phyloP scores from a whole-genome alignment of 1,140 invertebrate genomes.

The Drosophila yakuba region DNA sequence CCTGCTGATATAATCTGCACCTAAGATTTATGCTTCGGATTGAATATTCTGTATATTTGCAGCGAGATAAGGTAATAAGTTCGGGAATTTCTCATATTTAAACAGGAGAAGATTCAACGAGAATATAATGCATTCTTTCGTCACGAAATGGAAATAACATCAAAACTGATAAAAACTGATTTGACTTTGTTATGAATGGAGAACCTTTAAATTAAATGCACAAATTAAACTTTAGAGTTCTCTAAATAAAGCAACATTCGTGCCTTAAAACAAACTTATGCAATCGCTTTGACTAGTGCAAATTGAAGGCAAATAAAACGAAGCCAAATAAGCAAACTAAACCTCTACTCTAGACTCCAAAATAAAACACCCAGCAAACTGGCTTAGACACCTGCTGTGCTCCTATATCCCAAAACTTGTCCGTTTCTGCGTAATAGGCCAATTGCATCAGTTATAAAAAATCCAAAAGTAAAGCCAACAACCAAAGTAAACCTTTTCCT shows the following conservation, averaged over 20 bases:
- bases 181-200: no score
- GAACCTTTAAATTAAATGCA: no score
- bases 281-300: slow-evolving; percentile 10
- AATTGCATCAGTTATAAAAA: slow-evolving; percentile 71
- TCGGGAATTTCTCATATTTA: not conserved
- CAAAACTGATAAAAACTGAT: not conserved
- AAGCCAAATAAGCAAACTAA: slow-evolving; percentile 38
- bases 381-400: slow-evolving; percentile 39
- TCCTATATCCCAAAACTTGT: slow-evolving; percentile 27
- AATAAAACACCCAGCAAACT: not conserved
- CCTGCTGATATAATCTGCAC: slow-evolving; percentile 5
- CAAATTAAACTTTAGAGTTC: not conserved
- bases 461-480: slow-evolving; percentile 10
- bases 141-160: not conserved
- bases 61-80: not conserved
- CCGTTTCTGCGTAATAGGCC: slow-evolving; percentile 1
- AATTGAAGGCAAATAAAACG: slow-evolving; percentile 35
- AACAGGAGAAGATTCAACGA: not conserved
- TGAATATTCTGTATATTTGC: slow-evolving; percentile 15
- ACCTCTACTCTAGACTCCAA: slow-evolving; percentile 19
- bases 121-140: not conserved
- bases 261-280: slow-evolving; percentile 25
- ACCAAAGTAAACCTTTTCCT: slow-evolving; percentile 6
- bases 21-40: slow-evolving; percentile 27
- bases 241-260: not conserved